These are phyloP conservation scores for Drosophila meridionalis DNA, from an alignment of 2,888 invertebrate species.

Conservation along the genomic window DNA sequence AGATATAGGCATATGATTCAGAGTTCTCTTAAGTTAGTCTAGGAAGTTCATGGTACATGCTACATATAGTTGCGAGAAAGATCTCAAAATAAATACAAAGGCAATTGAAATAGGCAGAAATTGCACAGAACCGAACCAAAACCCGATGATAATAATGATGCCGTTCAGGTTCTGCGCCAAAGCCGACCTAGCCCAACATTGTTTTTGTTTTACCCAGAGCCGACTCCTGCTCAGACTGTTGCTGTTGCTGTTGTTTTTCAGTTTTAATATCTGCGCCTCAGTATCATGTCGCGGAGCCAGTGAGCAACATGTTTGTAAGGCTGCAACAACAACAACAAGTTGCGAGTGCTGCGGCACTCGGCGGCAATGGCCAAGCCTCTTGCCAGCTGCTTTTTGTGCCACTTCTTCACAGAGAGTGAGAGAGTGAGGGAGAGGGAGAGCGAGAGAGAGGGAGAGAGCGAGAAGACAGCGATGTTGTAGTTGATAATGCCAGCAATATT, in stretches of 20 bases:
- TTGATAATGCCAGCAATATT: conserved; percentile 55
- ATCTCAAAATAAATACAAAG: neutral
- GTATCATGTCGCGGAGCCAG: conserved; percentile 78
- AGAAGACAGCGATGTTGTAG: conserved; percentile 45
- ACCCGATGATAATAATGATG: conserved; percentile 70
- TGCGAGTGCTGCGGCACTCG: conserved; percentile 74
- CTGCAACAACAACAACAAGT: conserved; percentile 47
- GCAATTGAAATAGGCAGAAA: conserved; percentile 32
- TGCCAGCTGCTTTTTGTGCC: conserved; percentile 71
- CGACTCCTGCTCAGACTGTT: conserved; percentile 23
- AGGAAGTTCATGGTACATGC: neutral
- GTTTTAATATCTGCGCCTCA: conserved; percentile 71
- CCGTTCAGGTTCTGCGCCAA: conserved; percentile 49
- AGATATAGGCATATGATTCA: conserved; percentile 6
- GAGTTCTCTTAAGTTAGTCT: neutral
- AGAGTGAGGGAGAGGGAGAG: conserved; percentile 21
- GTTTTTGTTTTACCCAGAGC: conserved; percentile 60
- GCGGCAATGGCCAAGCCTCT: conserved; percentile 59
- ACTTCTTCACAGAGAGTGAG: conserved; percentile 54
- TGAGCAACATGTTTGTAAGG: conserved; percentile 77
- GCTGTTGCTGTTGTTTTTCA: conserved; percentile 39
- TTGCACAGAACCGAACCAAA: conserved; percentile 52
- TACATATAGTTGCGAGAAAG: neutral
- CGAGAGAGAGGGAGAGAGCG: too few species aligned
- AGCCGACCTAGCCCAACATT: conserved; percentile 70